Base-by-base conservation (phyloP, 2,113 vertebrate species). In the Cariama cristata region DNA sequence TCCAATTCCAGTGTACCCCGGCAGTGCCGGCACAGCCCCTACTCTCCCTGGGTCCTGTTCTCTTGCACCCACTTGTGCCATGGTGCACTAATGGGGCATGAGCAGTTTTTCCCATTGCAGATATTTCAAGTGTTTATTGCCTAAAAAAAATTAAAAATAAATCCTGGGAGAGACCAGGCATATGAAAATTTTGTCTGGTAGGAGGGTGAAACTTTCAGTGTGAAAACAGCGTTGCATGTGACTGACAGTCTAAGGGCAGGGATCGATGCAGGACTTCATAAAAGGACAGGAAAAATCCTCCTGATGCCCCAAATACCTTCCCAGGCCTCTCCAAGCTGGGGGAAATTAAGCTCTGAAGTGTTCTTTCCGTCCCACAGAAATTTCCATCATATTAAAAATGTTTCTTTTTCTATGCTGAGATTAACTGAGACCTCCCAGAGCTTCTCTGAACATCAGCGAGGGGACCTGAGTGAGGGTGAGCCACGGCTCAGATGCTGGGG, bases 41-140 rank as follows among this genome's bases (percentile, higher is more conserved):
- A 16, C 62, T 9, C 73, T 53, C 24, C 38, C 52, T 8, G 40
- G 47, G 5, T 17, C 28, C 47, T 5, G 1, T 12, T n/a, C 38
- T 19, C 75, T 21, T 1, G 4, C 82, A 9, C 69, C 6, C 26
- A 0, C 6, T 18, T 2, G 0, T 12, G 19, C 9, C 32, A 6
- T 5, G 16, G 4, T 32, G n/a, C 87, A n/a, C 67, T 24, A 4
- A 15, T 2, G 35, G 35, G 38, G 2, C 40, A 24, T 1, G 3
- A 56, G 23, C 14, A 38, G 10, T 6, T 55, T 22, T 62, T 38
- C 47, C 47, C 9, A 1, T 67, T 35, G 5, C 14, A 28, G 79
- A 2, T 26, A n/a, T 49, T 89, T 64, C 17, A 26, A 44, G 33
- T 47, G 62, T n/a, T 86, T n/a, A 16, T 33, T 38, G 56, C 28